Base-by-base conservation (phyloP, 2,113 vertebrate genomes). In the Python bivittatus region DNA sequence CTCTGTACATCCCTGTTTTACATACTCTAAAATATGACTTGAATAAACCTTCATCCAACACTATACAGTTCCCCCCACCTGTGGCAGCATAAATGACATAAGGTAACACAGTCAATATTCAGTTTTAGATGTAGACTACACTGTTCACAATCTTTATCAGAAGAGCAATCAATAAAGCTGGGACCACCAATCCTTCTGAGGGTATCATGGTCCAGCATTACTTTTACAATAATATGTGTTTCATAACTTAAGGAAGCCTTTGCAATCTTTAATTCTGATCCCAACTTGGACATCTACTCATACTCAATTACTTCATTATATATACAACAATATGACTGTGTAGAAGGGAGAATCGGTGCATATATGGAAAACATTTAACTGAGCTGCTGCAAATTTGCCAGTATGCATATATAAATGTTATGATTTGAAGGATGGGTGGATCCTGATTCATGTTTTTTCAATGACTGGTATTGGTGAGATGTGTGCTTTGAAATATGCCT, bases 301-400 rank as follows among this genome's bases (percentile, higher is more conserved):
- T 15, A 10, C 4, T 61, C 61, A 91, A 0, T 60, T 56, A 42
- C 8, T 33, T 60, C 53, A 42, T 17, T 92, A 0, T 0, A 12
- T 85, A 15, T 86, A 85, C 25, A 3, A 29, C 7, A 8, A 7
- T 93, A 53, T 92, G 6, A 83, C 3, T 11, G 54, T 64, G 11
- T 86, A 10, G 48, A 86, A 38, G 88, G 93, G 15, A 1, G 84
- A 48, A 88, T 90, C 6, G n/a, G 33, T 79, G 23, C 87, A 0
- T n/a, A 54, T 60, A 17, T 83, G 1, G n/a, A 52, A n/a, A 25
- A 17, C 29, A 0, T 90, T 92, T 61, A 90, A 4, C 11, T 89
- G 86, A 38, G 79, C 1, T 56, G 48, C 27, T n/a, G 48, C n/a
- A 27, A 17, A 25, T 42, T 88, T 92, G 68, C 56, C 87, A 92